Evolutionary conservation across 2,888 invertebrate species (phyloP).

Genomic region (Chromoteleia sp.): DNA sequence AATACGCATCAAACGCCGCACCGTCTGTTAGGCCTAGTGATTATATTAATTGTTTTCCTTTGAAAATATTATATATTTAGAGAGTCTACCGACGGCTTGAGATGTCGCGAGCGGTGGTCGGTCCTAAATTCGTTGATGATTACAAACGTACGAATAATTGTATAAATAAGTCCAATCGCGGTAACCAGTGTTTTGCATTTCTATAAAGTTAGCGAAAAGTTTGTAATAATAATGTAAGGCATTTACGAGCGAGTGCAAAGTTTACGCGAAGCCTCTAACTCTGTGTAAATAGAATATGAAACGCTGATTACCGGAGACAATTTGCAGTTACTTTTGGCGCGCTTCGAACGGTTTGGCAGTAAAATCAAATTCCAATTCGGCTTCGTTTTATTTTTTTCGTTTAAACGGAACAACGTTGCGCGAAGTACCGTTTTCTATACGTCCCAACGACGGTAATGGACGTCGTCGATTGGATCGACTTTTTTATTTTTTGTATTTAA

Average conservation of each 20-base stretch:
- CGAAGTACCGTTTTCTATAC: too few relatives aligned
- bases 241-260: too few relatives aligned
- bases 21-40: constrained; percentile 84
- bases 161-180: too few relatives aligned
- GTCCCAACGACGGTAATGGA: too few relatives aligned
- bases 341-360: neutral
- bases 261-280: too few relatives aligned
- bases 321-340: neutral
- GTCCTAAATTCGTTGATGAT: constrained; percentile 49
- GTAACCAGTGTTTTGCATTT: too few relatives aligned
- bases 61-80: constrained; percentile 78
- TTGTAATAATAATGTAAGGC: too few relatives aligned
- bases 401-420: too few relatives aligned
- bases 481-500: too few relatives aligned
- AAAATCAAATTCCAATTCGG: neutral
- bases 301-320: neutral
- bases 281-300: too few relatives aligned
- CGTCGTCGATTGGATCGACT: too few relatives aligned
- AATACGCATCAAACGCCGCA: constrained; percentile 74
- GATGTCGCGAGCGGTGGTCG: constrained; percentile 72
- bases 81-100: constrained; percentile 81
- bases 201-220: too few relatives aligned
- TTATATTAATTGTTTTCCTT: constrained; percentile 73
- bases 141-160: neutral
- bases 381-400: neutral